phyloP scores from a whole-genome alignment of 2,888 invertebrate species.

The Stratiomys singularior region DNA sequence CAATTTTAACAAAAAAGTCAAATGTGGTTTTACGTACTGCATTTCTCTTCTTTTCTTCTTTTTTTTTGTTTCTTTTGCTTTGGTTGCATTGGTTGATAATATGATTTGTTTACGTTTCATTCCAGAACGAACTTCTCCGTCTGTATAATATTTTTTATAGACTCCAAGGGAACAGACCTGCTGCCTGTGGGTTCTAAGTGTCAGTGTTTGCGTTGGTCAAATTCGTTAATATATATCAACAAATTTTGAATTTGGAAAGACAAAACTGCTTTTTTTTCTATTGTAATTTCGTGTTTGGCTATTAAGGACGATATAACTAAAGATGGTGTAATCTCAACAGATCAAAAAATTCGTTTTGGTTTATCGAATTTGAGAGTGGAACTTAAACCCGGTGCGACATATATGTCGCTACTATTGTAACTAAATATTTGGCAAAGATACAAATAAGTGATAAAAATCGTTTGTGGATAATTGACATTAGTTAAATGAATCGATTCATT shows the following conservation, averaged over 20 bases:
- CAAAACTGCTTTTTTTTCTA: conserved; percentile 45
- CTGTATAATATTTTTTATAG: conserved; percentile 11
- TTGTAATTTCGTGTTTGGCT: conserved; percentile 35
- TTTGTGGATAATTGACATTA: neutral
- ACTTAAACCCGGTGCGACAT: conserved; percentile 48
- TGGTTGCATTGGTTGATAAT: neutral
- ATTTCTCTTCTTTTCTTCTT: conserved; percentile 9
- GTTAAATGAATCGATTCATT: neutral
- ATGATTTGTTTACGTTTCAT: conserved; percentile 21
- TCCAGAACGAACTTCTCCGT: conserved; percentile 39
- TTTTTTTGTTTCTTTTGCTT: conserved; percentile 26
- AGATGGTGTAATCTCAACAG: conserved; percentile 46
- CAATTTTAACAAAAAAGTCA: conserved; percentile 52
- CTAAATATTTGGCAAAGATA: conserved; percentile 44
- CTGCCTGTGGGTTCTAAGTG: conserved; percentile 25
- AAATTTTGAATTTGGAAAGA: conserved; percentile 53
- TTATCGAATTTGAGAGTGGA: conserved; percentile 6
- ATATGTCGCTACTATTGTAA: conserved; percentile 47
- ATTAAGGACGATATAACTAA: conserved; percentile 40
- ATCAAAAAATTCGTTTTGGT: conserved; percentile 25
- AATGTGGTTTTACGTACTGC: conserved; percentile 43
- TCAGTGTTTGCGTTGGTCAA: conserved; percentile 5
- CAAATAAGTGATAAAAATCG: conserved; percentile 53
- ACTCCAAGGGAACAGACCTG: neutral
- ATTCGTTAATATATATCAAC: conserved; percentile 53